Base-by-base conservation (phyloP, 1,140 invertebrate genomes). In the Vollenhovia emeryi region DNA sequence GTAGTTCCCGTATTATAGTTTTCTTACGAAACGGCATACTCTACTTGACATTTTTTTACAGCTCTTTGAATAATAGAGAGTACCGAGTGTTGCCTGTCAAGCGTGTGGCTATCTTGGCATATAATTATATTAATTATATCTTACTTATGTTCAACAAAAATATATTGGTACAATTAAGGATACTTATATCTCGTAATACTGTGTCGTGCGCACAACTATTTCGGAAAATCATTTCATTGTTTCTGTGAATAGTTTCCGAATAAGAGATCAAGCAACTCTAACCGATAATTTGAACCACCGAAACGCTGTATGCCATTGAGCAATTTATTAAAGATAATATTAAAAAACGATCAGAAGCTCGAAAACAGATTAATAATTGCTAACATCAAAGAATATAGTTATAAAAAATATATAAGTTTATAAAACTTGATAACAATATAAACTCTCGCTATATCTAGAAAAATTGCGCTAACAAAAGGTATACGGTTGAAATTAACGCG, bases 331-430 rank as follows among this genome's bases (percentile, higher is more conserved):
- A 57, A 21, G 2, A 52, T 73, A 33, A 15, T 9, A 30, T 24
- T 1, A 30, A 21, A 50, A 48, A 48, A 78, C 50, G 0, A 62
- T 62, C 13, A 36, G 33, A 62, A 78, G n/a, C 7, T 55, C 40
- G 6, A 45, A 40, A 79, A 27, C n/a, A 36, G 8, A 79, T 68
- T 21, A 43, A 2, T 50, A 33, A 64, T 55, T 15, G n/a, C n/a
- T 50, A 55, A 75, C 68, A 40, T 89, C 52, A 21, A 78, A 86
- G 88, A 78, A 88, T 88, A 87, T 84, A 64, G 43, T 84, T 73
- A 73, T 43, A 87, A 57, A 62, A 52, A 55, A 74, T 74, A 64
- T 60, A 55, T 48, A 55, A 0, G 7, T 0, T 24, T 40, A 50
- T 57, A 60, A 50, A 69, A 55, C 76, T 7, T 62, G 21, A 43